Base-by-base conservation (phyloP, 1,140 invertebrate species). In the Diuraphis noxia region DNA sequence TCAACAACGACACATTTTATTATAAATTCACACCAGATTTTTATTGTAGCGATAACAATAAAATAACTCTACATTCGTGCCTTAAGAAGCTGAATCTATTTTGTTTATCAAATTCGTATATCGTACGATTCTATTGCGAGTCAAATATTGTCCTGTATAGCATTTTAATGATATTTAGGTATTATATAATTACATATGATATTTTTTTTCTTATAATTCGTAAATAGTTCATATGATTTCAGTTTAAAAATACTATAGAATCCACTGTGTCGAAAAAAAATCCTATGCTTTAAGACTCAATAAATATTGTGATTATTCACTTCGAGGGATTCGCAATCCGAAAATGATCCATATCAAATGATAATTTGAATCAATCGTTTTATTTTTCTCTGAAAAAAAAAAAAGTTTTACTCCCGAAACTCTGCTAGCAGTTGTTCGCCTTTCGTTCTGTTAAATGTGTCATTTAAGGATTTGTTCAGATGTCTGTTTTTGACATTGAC, bases 251-350 rank as follows among this genome's bases (percentile, higher is more conserved):
- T 13, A 13, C 30, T 63, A n/a, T n/a, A n/a, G 10, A n/a, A 63
- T 17, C 3, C 30, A n/a, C 49, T 49, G 19, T 49, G 49, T 49
- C 23, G n/a, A 84, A 84, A 84, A 40, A 30, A 81, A 81, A 4
- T 0, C 8, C 5, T 17, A 49, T 49, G 17, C 17, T 43, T 43
- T 21, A n/a, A n/a, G 30, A 34, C 34, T 13, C 21, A n/a, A 30
- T 87, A 87, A 87, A 56, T n/a, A n/a, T 56, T 38, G 56, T 87
- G 34, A 87, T 52, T 25, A 87, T 87, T 34, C 23, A 56, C 23
- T 30, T 13, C 25, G 38, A 30, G 23, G 30, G 25, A 87, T 49
- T 86, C 23, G n/a, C 43, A 40, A 38, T 40, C 30, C 13, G 25
- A 38, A n/a, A 87, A 87, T 87, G 49, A 87, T 87, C 49, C 46